Evolutionary conservation across 2,113 vertebrate species (phyloP).

Genomic region (Paraplagusia blochii): DNA sequence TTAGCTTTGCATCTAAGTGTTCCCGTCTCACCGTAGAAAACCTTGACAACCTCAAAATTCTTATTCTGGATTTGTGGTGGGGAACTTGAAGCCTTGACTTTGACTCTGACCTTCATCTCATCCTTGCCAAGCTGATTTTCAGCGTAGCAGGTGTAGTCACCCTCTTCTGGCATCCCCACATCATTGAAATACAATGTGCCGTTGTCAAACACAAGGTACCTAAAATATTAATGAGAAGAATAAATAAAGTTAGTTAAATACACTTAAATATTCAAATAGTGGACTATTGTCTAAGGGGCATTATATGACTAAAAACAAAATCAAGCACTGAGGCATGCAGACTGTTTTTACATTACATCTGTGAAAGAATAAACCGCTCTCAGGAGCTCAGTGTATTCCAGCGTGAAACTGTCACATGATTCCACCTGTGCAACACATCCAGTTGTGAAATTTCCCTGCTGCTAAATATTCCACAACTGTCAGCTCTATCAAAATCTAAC

Average conservation of each 20-base stretch:
- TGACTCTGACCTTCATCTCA: slow-evolving; percentile 82
- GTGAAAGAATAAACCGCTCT: no score
- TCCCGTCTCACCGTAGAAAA: slow-evolving; percentile 79
- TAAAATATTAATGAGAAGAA: slow-evolving; percentile 8
- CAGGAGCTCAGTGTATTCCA: no score
- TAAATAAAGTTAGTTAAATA: neutral
- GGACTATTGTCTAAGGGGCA: no score
- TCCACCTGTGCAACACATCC: no score
- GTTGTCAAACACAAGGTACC: slow-evolving; percentile 88
- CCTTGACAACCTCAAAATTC: slow-evolving; percentile 52
- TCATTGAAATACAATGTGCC: slow-evolving; percentile 89
- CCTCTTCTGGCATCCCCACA: slow-evolving; percentile 82
- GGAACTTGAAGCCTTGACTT: slow-evolving; percentile 77
- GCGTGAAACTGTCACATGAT: no score
- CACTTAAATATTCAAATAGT: neutral
- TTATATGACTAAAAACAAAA: no score
- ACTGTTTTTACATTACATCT: no score
- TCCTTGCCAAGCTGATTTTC: slow-evolving; percentile 90
- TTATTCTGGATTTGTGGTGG: slow-evolving; percentile 76
- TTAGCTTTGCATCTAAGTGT: slow-evolving; percentile 77
- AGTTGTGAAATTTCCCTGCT: no score
- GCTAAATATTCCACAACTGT: no score
- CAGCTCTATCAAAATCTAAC: no score
- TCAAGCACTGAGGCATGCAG: no score
- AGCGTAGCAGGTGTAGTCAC: slow-evolving; percentile 90